Percentiles rank a stretch among this genome's conserved stretches.
Evolutionary conservation across 2,113 vertebrate genomes (phyloP).

Genomic region (Sinocyclocheilus anophthalmus): DNA sequence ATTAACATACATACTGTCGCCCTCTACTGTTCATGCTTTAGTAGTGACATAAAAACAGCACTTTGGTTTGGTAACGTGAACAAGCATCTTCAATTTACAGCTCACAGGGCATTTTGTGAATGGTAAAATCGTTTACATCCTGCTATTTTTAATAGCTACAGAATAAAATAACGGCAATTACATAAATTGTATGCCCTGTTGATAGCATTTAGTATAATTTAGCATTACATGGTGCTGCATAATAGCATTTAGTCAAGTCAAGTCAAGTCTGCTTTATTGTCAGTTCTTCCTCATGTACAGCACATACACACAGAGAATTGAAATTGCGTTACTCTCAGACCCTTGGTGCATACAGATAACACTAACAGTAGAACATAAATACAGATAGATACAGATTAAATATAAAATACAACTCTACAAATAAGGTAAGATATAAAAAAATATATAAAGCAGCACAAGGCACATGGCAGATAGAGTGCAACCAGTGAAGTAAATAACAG

Average conservation of each 20-base stretch:
- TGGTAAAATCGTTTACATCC: neutral
- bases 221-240: neutral
- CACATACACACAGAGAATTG: no score
- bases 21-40: conserved; percentile 48
- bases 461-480: no score
- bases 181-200: neutral
- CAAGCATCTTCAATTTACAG: neutral
- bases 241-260: neutral
- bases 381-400: no score
- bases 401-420: no score
- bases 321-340: no score
- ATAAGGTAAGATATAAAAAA: no score
- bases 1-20: conserved; percentile 50
- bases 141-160: neutral
- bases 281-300: no score
- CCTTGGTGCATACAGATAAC: no score
- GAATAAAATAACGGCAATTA: neutral
- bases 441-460: no score
- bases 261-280: no score
- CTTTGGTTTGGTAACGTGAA: neutral
- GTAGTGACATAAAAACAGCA: conserved; percentile 10
- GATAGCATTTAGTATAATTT: neutral
- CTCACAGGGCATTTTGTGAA: neutral
- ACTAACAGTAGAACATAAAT: no score
- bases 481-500: no score